A percentile compares a stretch with the other conserved stretches of the same genome.
Evolutionary conservation across 92 coral and sea anemone genomes (phyloP).

Genomic region (Virgularia gustaviana): DNA sequence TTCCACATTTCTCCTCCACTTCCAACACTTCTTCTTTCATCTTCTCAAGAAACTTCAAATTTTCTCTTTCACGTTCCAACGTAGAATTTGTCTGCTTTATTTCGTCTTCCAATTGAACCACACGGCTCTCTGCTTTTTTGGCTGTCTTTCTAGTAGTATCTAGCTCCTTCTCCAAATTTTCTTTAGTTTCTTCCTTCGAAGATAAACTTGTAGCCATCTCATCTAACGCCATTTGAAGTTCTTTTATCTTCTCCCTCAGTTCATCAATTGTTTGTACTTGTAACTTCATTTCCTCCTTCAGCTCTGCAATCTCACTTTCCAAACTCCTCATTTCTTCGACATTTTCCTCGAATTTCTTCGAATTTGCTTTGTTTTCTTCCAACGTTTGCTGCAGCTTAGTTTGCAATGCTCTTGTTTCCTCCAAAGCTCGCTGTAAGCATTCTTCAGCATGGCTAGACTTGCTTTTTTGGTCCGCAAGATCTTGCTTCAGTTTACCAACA

Average conservation of each 20-base stretch:
- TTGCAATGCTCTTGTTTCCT: background rate
- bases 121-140: background rate
- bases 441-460: background rate
- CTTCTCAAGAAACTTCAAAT: slow-evolving; percentile 54
- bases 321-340: background rate
- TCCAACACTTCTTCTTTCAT: slow-evolving; percentile 56
- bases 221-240: background rate
- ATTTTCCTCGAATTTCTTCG: background rate
- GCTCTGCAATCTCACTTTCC: background rate
- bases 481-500: background rate
- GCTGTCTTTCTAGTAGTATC: background rate
- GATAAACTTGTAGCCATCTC: background rate
- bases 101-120: background rate
- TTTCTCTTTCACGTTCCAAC: slow-evolving; percentile 43
- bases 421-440: background rate
- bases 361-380: background rate
- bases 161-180: background rate
- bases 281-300: background rate
- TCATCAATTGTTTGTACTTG: background rate
- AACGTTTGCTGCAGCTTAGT: background rate
- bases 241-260: background rate
- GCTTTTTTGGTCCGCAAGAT: background rate
- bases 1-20: slow-evolving; percentile 62
- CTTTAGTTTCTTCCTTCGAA: background rate
- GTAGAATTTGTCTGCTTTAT: background rate